Percentiles rank a stretch among this genome's conserved stretches.
These are phyloP conservation scores for Morpho helenor DNA, from an alignment of 2,888 invertebrate species.

Conservation along the genomic window DNA sequence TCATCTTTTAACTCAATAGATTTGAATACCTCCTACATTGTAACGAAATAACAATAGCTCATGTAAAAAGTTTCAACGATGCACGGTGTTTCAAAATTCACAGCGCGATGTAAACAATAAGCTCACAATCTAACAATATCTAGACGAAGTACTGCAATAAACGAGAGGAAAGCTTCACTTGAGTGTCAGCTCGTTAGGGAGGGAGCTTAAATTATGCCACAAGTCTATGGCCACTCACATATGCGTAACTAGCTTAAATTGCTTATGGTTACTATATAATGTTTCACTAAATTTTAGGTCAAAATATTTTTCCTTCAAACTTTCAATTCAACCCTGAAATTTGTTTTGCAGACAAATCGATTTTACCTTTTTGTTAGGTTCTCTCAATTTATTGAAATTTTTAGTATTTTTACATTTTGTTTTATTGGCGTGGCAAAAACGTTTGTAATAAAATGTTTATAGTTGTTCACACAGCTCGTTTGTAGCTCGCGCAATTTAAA, in stretches of 20 bases:
- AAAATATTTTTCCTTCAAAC: slow-evolving; percentile 5
- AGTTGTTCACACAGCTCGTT: slow-evolving; percentile 3
- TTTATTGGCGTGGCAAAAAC: slow-evolving; percentile 6
- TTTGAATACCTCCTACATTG: too few species aligned
- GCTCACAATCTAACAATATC: slow-evolving; percentile 62
- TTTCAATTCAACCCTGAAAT: neutral
- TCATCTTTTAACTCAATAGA: too few species aligned
- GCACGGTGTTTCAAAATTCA: slow-evolving; percentile 4
- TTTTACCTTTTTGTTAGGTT: neutral
- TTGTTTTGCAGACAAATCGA: neutral
- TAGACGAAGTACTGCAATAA: slow-evolving; percentile 48
- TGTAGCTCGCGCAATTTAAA: slow-evolving; percentile 5
- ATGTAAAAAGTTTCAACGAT: too few species aligned
- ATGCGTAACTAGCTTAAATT: slow-evolving; percentile 53
- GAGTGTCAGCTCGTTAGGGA: slow-evolving; percentile 70
- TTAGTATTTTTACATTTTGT: slow-evolving; percentile 6
- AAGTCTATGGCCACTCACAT: slow-evolving; percentile 45
- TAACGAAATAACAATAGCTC: too few species aligned
- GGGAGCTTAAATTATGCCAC: slow-evolving; percentile 64
- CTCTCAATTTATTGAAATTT: neutral
- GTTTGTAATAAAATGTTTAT: slow-evolving; percentile 9
- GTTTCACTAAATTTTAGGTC: slow-evolving; percentile 16
- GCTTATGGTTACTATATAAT: slow-evolving; percentile 18
- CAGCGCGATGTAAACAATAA: slow-evolving; percentile 48
- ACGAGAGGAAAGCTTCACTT: slow-evolving; percentile 47